Evolutionary conservation across 2,797 vertebrate genomes (phyloP).

Genomic region (Monodelphis domestica): DNA sequence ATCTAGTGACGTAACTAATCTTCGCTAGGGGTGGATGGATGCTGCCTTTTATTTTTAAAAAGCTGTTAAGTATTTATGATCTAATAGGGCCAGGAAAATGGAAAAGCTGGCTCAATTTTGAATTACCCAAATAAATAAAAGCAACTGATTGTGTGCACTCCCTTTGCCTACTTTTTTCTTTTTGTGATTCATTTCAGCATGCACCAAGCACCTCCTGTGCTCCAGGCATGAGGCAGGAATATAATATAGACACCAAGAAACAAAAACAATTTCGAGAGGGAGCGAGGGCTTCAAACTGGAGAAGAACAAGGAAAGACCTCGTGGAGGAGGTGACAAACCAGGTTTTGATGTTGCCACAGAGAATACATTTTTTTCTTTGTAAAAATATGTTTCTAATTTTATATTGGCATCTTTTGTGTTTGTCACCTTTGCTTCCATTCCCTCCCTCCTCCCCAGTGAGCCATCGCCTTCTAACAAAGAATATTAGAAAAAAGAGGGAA

Average conservation of each 20-base stretch:
- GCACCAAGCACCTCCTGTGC: neutral
- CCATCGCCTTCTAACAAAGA: too few species aligned
- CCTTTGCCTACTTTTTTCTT: neutral
- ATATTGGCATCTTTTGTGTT: neutral
- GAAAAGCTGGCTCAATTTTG: neutral
- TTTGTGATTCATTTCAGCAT: neutral
- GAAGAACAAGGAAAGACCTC: neutral
- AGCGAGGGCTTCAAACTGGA: neutral
- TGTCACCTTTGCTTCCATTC: neutral
- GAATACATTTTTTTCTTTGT: neutral
- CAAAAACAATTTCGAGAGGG: neutral
- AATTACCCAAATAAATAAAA: constrained; percentile 73
- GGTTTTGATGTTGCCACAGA: neutral
- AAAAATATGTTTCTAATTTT: neutral
- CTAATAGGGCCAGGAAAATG: neutral
- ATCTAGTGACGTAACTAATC: constrained; percentile 62
- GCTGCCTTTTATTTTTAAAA: constrained; percentile 13
- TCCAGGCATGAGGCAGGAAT: neutral
- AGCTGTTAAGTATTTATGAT: constrained; percentile 69
- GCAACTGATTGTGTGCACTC: neutral
- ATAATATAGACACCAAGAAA: neutral
- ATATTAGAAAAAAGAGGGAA: neutral
- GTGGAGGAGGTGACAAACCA: neutral
- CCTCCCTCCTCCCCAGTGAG: neutral
- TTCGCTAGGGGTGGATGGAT: constrained; percentile 60